Base-by-base conservation (phyloP, 2,797 vertebrate genomes). In the Limnodromus scolopaceus region DNA sequence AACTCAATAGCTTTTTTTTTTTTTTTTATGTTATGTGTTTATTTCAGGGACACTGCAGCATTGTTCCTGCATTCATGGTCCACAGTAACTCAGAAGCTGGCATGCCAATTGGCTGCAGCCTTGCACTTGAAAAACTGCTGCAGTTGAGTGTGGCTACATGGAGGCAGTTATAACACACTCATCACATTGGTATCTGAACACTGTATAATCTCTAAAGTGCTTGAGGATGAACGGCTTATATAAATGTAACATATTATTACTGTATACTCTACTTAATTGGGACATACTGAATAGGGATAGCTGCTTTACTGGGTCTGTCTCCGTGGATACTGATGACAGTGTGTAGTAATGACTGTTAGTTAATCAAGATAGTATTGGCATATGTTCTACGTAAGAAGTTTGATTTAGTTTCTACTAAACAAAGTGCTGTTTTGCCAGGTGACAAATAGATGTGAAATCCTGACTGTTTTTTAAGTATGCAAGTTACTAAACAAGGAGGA, bases 281-380 rank as follows among this genome's bases (percentile, higher is more conserved):
- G 60, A 61, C 34, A 30, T n/a, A 20, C 68, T 55, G 69, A 81
- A 81, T 30, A 79, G 79, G 66, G 38, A 51, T 39, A 66, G 69
- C 68, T 89, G 80, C 58, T 79, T 92, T 93, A 87, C 60, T 41
- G 51, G 68, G 43, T 76, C 55, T 78, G 13, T 93, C 91, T 95
- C 87, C 3, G 5, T 90, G 93, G 96, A 94, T 94, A 93, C 82
- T 32, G 51, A 66, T 58, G 71, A 24, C 57, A 58, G 61, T 6
- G 28, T 38, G 22, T 51, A 51, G 32, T 48, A 83, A 45, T 45
- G 71, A 51, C 68, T 69, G 46, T 63, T 92, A 39, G 63, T 90
- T 90, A 78, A 94, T 81, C 86, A 54, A 65, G 69, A 28, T 2
- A 38, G 68, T 70, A 87, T 83, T 78, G 89, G 61, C 68, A 83